Evolutionary conservation across 2,113 vertebrate genomes (phyloP).

Genomic region (Chinchilla lanigera): DNA sequence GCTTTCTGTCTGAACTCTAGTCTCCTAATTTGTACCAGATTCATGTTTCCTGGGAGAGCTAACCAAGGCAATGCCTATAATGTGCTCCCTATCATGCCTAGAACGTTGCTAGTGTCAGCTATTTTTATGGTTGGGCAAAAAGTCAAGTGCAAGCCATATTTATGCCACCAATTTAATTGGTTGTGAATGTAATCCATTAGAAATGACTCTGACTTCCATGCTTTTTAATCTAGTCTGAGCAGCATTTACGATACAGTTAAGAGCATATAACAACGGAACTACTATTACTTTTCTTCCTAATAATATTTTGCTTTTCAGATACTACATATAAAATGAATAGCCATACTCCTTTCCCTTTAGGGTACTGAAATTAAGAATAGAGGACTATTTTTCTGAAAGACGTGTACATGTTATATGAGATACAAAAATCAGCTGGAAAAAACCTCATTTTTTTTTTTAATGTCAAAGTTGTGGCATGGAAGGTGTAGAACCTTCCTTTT

Average conservation of each 20-base stretch:
- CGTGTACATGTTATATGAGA: neutral
- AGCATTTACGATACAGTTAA: neutral
- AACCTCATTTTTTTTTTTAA: neutral
- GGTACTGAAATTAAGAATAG: neutral
- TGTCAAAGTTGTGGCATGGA: neutral
- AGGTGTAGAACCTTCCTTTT: neutral
- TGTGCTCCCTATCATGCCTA: neutral
- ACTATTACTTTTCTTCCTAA: neutral
- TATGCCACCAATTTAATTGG: neutral
- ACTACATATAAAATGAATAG: slow-evolving; percentile 23
- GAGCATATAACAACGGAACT: neutral
- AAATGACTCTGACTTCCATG: neutral
- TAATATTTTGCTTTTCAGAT: slow-evolving; percentile 26
- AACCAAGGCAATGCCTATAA: neutral
- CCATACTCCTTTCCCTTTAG: neutral
- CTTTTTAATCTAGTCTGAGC: slow-evolving; percentile 16
- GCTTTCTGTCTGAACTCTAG: neutral
- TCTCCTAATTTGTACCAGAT: neutral
- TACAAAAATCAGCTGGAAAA: slow-evolving; percentile 23
- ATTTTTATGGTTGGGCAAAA: slow-evolving; percentile 41
- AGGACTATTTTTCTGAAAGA: neutral
- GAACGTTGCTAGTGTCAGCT: neutral
- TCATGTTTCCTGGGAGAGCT: slow-evolving; percentile 1
- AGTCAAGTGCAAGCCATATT: neutral
- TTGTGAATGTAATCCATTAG: neutral